phyloP scores from a whole-genome alignment of 2,113 vertebrate genomes.

The Percina caprodes region DNA sequence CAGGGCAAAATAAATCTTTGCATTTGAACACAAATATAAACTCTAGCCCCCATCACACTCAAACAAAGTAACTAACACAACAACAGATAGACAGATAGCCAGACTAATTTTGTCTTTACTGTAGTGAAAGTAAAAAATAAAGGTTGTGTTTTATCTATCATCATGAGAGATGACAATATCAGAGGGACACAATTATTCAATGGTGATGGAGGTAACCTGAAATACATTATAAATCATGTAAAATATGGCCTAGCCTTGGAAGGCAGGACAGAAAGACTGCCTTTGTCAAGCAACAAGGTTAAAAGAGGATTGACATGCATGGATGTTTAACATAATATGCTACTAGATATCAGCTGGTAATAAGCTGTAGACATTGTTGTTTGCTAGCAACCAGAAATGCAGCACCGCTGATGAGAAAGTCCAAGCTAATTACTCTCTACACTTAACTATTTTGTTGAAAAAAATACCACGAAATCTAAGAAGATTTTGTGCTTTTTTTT shows the following conservation, averaged over 20 bases:
- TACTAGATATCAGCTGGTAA: conserved; percentile 32
- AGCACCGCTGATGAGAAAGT: conserved; percentile 29
- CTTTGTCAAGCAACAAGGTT: conserved; percentile 53
- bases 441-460: neutral
- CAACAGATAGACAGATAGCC: conserved; percentile 24
- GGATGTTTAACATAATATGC: conserved; percentile 47
- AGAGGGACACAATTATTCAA: conserved; percentile 22
- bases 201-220: conserved; percentile 35
- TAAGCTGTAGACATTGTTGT: conserved; percentile 37
- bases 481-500: conserved; percentile 14
- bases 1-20: conserved; percentile 15
- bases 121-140: neutral
- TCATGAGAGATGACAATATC: neutral
- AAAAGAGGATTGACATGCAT: conserved; percentile 18
- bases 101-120: conserved; percentile 6
- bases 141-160: conserved; percentile 19
- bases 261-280: conserved; percentile 36
- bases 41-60: conserved; percentile 9
- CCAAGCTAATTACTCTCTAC: conserved; percentile 17
- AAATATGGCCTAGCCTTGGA: conserved; percentile 26
- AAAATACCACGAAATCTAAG: conserved; percentile 17
- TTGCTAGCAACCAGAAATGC: conserved; percentile 37
- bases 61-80: conserved; percentile 29
- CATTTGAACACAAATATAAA: conserved; percentile 20
- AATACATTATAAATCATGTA: conserved; percentile 18